Evolutionary conservation across 92 coral and sea anemone genomes (phyloP).

Genomic region (Heliopora coerulea): DNA sequence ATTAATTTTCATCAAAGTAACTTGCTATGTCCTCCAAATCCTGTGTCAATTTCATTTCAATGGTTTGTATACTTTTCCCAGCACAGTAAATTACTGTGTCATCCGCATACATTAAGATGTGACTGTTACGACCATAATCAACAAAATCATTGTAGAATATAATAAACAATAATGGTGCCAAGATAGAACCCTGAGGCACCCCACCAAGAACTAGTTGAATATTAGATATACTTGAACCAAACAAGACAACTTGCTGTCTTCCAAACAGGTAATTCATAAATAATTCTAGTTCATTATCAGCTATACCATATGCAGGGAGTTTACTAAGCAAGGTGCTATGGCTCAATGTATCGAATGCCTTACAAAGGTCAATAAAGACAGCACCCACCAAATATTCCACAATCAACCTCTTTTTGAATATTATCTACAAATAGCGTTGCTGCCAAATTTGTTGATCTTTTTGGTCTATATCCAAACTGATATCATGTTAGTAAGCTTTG

Average conservation of each 20-base stretch:
- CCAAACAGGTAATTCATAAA: constrained; percentile 8
- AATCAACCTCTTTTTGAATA: too few relatives aligned
- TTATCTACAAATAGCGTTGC: too few relatives aligned
- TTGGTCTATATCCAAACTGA: too few relatives aligned
- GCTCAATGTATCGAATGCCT: constrained; percentile 12
- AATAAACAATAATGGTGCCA: constrained; percentile 16
- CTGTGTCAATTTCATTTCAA: neutral
- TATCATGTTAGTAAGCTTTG: too few relatives aligned
- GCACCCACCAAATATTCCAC: too few relatives aligned
- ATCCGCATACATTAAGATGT: constrained; percentile 24
- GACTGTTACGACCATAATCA: neutral
- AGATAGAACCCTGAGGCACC: constrained; percentile 11
- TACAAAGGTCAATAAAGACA: too few relatives aligned
- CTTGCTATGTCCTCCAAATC: neutral
- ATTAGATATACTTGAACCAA: neutral
- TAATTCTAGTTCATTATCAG: neutral
- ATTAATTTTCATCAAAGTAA: constrained; percentile 13
- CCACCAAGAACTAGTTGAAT: constrained; percentile 1
- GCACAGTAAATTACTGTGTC: constrained; percentile 21
- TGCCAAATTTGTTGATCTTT: too few relatives aligned
- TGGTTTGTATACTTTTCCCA: neutral
- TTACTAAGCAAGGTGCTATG: constrained; percentile 1
- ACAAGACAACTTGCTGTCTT: too few relatives aligned
- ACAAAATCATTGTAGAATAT: constrained; percentile 10
- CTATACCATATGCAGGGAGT: constrained; percentile 8